These are phyloP conservation scores for Apoderus coryli DNA, from an alignment of 2,888 invertebrate genomes.

Conservation along the genomic window DNA sequence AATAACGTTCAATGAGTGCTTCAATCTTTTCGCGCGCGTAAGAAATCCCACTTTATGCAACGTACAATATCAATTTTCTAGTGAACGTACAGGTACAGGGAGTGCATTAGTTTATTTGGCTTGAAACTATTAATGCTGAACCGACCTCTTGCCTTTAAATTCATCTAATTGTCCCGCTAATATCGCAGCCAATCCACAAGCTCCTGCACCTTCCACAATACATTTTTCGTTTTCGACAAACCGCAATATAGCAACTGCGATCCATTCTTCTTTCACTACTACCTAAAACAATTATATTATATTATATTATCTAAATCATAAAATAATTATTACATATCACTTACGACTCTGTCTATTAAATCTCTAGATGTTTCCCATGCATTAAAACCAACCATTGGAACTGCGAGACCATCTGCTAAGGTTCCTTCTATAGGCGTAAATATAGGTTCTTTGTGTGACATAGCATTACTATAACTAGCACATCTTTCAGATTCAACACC, in stretches of 20 bases:
- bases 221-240: conserved; percentile 52
- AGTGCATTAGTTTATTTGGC: no score
- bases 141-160: conserved; percentile 49
- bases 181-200: conserved; percentile 52
- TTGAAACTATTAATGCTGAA: no score
- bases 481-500: conserved; percentile 89
- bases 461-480: conserved; percentile 61
- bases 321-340: conserved; percentile 2
- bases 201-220: conserved; percentile 61
- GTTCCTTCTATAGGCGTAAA: conserved; percentile 40
- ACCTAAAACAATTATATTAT: conserved; percentile 32
- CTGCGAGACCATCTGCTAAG: conserved; percentile 56
- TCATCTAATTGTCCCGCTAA: conserved; percentile 48
- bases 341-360: conserved; percentile 52
- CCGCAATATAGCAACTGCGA: conserved; percentile 47
- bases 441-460: conserved; percentile 41
- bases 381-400: conserved; percentile 53
- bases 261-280: conserved; percentile 47
- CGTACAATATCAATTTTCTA: no score
- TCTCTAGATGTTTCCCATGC: conserved; percentile 46
- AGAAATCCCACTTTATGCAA: no score
- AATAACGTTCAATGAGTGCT: no score
- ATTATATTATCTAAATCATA: no score
- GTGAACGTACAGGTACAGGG: no score
- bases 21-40: no score